phyloP scores from a whole-genome alignment of 92 coral and sea anemone species.

The Plumapathes pennacea region DNA sequence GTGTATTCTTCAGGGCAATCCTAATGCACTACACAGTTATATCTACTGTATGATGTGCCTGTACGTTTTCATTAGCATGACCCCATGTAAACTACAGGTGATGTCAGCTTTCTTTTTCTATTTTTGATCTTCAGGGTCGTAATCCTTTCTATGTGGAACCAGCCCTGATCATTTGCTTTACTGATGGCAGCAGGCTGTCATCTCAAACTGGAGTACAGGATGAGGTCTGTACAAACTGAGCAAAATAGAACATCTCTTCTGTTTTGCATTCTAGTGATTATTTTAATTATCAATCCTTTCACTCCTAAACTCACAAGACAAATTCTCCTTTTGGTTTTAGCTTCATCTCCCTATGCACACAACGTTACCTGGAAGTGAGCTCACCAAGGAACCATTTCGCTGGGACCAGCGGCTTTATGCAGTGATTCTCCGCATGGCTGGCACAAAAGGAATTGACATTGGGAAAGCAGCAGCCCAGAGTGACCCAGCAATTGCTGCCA shows the following conservation, averaged over 20 bases:
- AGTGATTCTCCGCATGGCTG: conserved; percentile 83
- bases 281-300: background rate
- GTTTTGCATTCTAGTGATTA: no score
- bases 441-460: conserved; percentile 59
- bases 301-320: no score
- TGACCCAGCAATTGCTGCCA: conserved; percentile 88
- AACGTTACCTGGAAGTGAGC: conserved; percentile 83
- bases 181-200: conserved; percentile 82
- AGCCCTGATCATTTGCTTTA: conserved; percentile 89
- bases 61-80: no score
- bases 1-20: no score
- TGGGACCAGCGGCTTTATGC: conserved; percentile 99
- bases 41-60: no score
- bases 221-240: conserved; percentile 76
- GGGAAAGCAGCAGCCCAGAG: conserved; percentile 37
- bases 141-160: conserved; percentile 98
- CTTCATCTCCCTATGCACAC: conserved; percentile 94
- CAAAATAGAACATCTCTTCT: no score
- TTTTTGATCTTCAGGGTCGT: conserved; percentile 73
- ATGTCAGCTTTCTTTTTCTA: background rate
- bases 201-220: conserved; percentile 70
- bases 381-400: conserved; percentile 95
- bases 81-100: no score
- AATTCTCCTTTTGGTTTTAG: conserved; percentile 40
- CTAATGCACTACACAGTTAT: no score